Evolutionary conservation across 2,113 vertebrate genomes (phyloP).

Genomic region (Oncorhynchus tshawytscha): DNA sequence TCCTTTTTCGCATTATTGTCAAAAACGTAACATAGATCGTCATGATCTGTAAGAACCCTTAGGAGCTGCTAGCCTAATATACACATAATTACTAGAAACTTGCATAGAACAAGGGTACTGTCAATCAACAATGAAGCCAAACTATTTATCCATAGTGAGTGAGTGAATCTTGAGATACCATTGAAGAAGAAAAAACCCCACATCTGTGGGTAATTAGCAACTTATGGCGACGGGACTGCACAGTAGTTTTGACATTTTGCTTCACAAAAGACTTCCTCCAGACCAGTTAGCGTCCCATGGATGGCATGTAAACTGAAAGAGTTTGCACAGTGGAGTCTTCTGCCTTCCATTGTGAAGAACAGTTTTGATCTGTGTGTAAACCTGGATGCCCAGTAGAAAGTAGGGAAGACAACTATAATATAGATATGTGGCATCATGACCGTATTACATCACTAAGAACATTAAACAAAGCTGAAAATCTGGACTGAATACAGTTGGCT

Average conservation of each 20-base stretch:
- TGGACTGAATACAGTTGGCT: neutral
- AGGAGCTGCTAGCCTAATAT: neutral
- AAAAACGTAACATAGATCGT: too few species aligned
- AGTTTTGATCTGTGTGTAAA: conserved; percentile 96
- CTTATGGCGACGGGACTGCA: neutral
- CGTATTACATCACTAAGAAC: neutral
- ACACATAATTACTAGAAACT: conserved; percentile 16
- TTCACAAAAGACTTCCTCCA: conserved; percentile 13
- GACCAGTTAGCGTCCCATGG: conserved; percentile 84
- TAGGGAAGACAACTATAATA: neutral
- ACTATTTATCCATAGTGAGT: neutral
- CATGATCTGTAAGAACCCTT: too few species aligned
- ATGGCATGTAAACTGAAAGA: conserved; percentile 93
- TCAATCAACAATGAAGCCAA: neutral
- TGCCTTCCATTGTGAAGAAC: conserved; percentile 94
- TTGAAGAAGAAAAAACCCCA: neutral
- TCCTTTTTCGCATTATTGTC: too few species aligned
- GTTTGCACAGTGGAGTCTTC: conserved; percentile 88
- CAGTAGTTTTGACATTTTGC: neutral
- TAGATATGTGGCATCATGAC: neutral
- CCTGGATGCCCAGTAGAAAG: conserved; percentile 85
- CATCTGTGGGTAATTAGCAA: neutral
- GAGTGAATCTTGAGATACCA: neutral
- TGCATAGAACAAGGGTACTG: neutral
- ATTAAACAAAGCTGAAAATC: neutral